Evolutionary conservation across 1,140 invertebrate species (phyloP).

Genomic region (Adelges cooleyi): DNA sequence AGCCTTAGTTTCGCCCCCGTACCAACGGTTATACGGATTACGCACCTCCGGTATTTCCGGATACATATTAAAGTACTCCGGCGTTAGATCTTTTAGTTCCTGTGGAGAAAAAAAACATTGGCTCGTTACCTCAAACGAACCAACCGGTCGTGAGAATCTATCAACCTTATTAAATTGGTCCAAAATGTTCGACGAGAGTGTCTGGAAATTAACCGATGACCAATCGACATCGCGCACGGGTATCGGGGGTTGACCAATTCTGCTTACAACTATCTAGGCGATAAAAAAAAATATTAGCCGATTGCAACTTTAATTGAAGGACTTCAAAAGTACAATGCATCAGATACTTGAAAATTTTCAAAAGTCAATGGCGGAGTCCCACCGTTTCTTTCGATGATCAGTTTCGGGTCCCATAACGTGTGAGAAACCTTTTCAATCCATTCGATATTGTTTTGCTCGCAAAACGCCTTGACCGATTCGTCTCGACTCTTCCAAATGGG

Average conservation of each 20-base stretch:
- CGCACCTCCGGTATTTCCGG: constrained; percentile 39
- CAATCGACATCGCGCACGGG: background rate
- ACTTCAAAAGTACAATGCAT: too few species aligned
- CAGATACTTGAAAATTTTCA: constrained; percentile 58
- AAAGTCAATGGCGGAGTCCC: constrained; percentile 60
- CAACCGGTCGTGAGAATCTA: too few species aligned
- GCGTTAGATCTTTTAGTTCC: constrained; percentile 38
- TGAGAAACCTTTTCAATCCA: constrained; percentile 53
- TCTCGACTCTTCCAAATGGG: constrained; percentile 54
- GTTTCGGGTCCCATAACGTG: constrained; percentile 56
- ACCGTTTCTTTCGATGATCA: constrained; percentile 54
- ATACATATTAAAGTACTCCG: constrained; percentile 48
- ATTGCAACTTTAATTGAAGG: background rate
- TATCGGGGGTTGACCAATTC: background rate
- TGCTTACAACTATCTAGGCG: background rate
- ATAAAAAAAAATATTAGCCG: too few species aligned
- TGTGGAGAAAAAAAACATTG: background rate
- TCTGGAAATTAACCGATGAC: background rate
- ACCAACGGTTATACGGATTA: constrained; percentile 42
- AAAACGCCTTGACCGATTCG: constrained; percentile 46
- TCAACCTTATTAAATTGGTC: background rate
- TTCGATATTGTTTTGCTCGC: constrained; percentile 44
- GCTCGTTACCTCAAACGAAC: too few species aligned
- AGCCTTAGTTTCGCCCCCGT: constrained; percentile 56
- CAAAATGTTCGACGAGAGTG: background rate